phyloP scores from a whole-genome alignment of 2,797 vertebrate genomes.

The Sebastes baramenuke region DNA sequence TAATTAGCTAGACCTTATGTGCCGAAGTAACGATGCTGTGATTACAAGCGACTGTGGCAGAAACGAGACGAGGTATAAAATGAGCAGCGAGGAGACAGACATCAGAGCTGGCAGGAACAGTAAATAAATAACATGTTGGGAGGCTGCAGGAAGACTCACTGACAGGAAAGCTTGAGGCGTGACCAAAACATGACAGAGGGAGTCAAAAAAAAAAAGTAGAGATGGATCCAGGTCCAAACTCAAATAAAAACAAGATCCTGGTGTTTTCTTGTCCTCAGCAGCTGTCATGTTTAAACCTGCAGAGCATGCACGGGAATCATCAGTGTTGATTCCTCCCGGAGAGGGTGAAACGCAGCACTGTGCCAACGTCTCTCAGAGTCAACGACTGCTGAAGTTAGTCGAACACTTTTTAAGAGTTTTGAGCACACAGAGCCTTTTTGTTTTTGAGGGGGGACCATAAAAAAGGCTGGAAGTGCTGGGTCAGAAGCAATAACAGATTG shows the following conservation, averaged over 20 bases:
- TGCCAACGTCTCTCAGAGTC: background rate
- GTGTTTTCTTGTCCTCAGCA: conserved; percentile 8
- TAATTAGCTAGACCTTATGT: conserved; percentile 69
- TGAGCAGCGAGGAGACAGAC: background rate
- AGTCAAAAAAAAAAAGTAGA: background rate
- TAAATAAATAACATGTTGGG: conserved; percentile 45
- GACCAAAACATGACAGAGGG: conserved; percentile 53
- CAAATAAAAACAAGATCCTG: conserved; percentile 26
- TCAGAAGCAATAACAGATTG: background rate
- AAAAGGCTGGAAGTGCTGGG: background rate
- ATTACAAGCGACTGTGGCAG: conserved; percentile 44
- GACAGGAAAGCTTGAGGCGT: conserved; percentile 45
- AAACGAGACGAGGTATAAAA: conserved; percentile 15
- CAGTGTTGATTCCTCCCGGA: background rate
- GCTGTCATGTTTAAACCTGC: conserved; percentile 48
- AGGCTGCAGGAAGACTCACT: conserved; percentile 18
- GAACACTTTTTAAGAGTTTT: background rate
- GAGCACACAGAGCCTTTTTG: background rate
- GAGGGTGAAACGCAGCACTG: background rate
- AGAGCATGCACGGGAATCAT: conserved; percentile 32
- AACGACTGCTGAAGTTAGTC: background rate
- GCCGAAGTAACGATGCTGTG: conserved; percentile 52
- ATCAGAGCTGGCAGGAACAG: conserved; percentile 8
- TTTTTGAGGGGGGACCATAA: too few species aligned
- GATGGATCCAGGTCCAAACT: conserved; percentile 22